phyloP scores from a whole-genome alignment of 92 coral and sea anemone species.

The Muricea muricata region DNA sequence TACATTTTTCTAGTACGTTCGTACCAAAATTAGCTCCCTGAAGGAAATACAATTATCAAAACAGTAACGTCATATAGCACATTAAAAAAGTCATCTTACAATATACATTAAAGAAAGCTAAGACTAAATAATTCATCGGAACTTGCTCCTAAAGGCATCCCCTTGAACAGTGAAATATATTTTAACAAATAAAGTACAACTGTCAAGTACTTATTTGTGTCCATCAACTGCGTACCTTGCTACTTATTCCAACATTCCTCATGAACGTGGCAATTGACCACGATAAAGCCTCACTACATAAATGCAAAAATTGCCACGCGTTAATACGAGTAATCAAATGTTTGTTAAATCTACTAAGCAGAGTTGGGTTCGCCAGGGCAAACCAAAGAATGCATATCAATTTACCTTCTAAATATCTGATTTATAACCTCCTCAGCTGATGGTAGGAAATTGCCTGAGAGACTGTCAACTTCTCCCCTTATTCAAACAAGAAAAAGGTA shows the following conservation, averaged over 20 bases:
- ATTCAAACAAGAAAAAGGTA: not conserved
- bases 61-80: too few species aligned
- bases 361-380: too few species aligned
- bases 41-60: not conserved
- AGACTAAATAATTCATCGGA: too few species aligned
- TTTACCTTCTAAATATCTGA: conserved; percentile 43
- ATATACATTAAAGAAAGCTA: too few species aligned
- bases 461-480: conserved; percentile 22
- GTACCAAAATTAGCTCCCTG: conserved; percentile 18
- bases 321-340: not conserved
- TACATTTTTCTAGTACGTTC: conserved; percentile 30
- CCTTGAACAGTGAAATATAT: not conserved
- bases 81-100: too few species aligned
- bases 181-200: too few species aligned
- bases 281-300: conserved; percentile 82
- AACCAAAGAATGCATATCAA: not conserved
- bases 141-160: not conserved
- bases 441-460: conserved; percentile 3
- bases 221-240: conserved; percentile 37
- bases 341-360: too few species aligned
- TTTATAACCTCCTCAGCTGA: conserved; percentile 8
- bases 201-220: not conserved
- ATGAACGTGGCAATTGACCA: conserved; percentile 94
- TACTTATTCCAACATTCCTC: conserved; percentile 88
- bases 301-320: not conserved